phyloP scores from a whole-genome alignment of 2,797 vertebrate species.

The Alauda arvensis region DNA sequence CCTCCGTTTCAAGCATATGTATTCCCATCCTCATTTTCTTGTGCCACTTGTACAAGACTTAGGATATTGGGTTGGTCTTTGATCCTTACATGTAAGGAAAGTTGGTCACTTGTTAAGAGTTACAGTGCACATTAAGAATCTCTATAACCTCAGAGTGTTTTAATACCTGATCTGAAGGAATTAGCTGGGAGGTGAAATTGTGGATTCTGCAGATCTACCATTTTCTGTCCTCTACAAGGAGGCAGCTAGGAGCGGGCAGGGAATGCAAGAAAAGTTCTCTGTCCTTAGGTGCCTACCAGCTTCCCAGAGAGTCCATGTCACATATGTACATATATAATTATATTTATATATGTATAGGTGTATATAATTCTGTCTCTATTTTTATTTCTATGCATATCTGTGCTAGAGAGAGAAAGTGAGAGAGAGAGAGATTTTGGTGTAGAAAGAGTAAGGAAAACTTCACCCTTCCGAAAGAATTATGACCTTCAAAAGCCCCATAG shows the following conservation, averaged over 20 bases:
- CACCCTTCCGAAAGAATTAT: not conserved
- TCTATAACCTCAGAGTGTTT: not conserved
- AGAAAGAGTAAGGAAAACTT: not conserved
- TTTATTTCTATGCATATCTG: not conserved
- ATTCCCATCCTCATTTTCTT: not conserved
- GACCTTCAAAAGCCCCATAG: not conserved
- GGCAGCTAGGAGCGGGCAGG: not conserved
- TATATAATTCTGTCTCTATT: not conserved
- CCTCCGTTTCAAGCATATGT: not conserved
- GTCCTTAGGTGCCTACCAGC: not conserved
- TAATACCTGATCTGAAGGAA: not conserved
- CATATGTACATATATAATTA: too few relatives aligned
- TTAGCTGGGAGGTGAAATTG: not conserved
- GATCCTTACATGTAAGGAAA: not conserved
- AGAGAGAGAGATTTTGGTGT: not conserved
- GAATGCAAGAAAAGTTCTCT: not conserved
- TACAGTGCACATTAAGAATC: not conserved
- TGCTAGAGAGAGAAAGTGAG: not conserved
- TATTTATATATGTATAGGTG: not conserved
- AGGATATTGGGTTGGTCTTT: not conserved
- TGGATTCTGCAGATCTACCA: not conserved
- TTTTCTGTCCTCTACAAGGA: not conserved
- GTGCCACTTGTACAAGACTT: not conserved
- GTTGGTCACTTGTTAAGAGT: not conserved
- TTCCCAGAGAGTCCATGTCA: not conserved